Conservation (phyloP, 2,113 vertebrate genomes). For the Brachypodius melanocephalos region DNA sequence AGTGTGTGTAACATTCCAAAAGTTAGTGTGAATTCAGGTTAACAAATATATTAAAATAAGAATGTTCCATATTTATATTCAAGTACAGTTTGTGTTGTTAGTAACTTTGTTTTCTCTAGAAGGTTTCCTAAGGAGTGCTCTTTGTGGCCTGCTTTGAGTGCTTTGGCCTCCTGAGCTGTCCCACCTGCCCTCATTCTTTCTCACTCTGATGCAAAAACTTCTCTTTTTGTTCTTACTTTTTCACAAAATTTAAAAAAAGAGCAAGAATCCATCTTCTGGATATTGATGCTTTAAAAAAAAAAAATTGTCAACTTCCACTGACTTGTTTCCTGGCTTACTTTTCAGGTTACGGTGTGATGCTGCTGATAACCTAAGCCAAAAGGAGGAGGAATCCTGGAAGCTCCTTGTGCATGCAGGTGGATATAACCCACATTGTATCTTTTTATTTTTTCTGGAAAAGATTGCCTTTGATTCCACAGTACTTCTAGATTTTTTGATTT, state of each 20-base stretch:
- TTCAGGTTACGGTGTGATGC: constrained; percentile 28
- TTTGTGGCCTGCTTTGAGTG: background rate
- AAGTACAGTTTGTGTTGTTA: background rate
- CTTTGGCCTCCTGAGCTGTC: background rate
- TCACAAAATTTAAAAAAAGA: background rate
- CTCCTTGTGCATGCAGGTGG: constrained; percentile 64
- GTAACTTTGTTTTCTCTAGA: background rate
- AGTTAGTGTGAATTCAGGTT: background rate
- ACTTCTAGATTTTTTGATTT: constrained; percentile 94
- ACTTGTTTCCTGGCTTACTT: background rate
- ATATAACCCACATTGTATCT: constrained; percentile 90
- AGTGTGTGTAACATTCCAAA: background rate
- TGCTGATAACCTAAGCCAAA: background rate
- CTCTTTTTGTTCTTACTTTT: background rate
- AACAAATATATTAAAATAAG: background rate
- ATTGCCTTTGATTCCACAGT: constrained; percentile 85
- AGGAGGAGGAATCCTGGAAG: constrained; percentile 32
- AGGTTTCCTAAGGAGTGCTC: background rate
- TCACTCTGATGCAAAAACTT: background rate
- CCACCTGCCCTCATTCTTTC: background rate
- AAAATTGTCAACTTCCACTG: background rate
- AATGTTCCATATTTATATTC: background rate
- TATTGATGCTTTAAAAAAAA: background rate
- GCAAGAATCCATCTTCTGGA: background rate
- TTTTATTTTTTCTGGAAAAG: constrained; percentile 82